A percentile compares a stretch with the other conserved stretches of the same genome.
Conservation (phyloP, 1,140 invertebrate genomes). For the Calosoma granatense region DNA sequence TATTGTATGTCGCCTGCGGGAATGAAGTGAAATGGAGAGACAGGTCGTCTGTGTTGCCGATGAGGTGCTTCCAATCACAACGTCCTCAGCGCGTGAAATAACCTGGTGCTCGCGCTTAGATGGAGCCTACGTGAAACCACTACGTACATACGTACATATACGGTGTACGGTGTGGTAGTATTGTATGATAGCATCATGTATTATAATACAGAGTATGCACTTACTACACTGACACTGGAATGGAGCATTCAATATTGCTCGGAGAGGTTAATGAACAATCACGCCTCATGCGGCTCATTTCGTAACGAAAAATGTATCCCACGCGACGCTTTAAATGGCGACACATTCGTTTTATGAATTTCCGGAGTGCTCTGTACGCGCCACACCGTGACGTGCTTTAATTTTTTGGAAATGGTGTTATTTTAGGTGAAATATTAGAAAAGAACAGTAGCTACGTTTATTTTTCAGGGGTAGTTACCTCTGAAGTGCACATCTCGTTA, state of each 20-base stretch:
- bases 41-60: neutral
- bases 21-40: no score
- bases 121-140: no score
- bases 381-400: neutral
- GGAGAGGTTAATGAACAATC: neutral
- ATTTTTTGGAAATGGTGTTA: neutral
- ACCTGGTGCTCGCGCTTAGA: neutral
- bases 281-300: neutral
- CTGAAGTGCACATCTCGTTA: no score
- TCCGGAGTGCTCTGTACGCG: neutral
- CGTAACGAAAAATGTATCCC: neutral
- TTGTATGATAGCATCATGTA: no score
- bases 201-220: no score
- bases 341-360: neutral
- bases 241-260: neutral
- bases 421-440: neutral
- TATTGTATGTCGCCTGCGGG: no score
- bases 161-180: no score
- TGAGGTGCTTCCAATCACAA: neutral
- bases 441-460: neutral
- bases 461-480: no score
- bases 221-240: no score
- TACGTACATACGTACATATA: no score
- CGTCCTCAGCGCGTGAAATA: neutral
- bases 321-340: neutral